Evolutionary conservation across 2,797 vertebrate genomes (phyloP), one percentile per base, ranked within the genome.

Genomic region (Paguma larvata): DNA sequence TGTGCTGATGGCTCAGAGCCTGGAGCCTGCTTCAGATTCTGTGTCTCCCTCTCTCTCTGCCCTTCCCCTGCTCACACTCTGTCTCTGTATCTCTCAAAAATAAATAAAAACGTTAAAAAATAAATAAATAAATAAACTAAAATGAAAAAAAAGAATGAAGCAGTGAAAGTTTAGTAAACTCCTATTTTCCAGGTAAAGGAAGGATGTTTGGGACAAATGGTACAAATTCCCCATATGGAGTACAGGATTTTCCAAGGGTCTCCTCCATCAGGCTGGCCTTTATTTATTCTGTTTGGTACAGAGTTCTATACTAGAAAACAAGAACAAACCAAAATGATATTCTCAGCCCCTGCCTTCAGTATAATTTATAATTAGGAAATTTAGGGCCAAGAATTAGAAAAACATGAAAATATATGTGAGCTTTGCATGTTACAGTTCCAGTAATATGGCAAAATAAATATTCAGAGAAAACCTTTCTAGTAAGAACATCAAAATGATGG

Each of bases 341-440:
- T 91, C 2, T 34, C 56, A 97, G 34, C 4, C 34, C 21, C 34
- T 85, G 77, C 12, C 19, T 62, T 95, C 13, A 73, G 48, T 84
- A 88, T 87, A 78, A 89, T 75, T 91, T 95, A n/a, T 73, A 89
- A 56, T 82, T 83, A 32, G 27, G 46, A 92, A 95, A 41, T 94
- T 68, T 63, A 70, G 65, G 13, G 21, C 51, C 72, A 96, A 68
- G 34, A 72, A 77, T 1, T 86, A 78, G 82, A 32, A 16, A 85
- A 96, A 75, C 11, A 27, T 90, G 72, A 90, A 95, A 92, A 83
- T 32, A 1, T 84, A 84, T 73, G 46, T 87, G 38, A 72, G 79
- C 67, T 84, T 94, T 48, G 44, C 14, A 46, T 70, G 34, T 46
- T 27, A 73, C n/a, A 91, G 9, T 86, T 92, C 41, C 3, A 48